A percentile compares a stretch with the other conserved stretches of the same genome.
Evolutionary conservation across 2,113 vertebrate genomes (phyloP).

Genomic region (Eudorcas thomsonii): DNA sequence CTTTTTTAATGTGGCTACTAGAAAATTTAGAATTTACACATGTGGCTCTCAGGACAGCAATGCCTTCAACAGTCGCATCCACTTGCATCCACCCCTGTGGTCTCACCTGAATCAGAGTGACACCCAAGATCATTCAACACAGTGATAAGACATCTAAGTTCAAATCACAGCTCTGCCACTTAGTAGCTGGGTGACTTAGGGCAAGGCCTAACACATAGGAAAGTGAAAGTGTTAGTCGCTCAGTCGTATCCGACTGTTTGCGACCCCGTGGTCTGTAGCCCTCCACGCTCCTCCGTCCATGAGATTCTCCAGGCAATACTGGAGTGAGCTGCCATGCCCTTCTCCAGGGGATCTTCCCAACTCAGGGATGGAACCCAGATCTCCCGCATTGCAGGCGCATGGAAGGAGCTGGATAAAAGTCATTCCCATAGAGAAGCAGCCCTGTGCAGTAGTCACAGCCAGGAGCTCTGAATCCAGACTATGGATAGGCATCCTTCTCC

Average conservation of each 20-base stretch:
- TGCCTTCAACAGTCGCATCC: neutral
- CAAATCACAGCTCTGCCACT: neutral
- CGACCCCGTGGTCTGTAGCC: neutral
- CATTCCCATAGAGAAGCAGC: neutral
- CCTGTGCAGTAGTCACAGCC: neutral
- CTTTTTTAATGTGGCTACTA: neutral
- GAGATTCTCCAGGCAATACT: neutral
- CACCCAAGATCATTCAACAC: neutral
- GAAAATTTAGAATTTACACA: neutral
- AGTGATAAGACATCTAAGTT: neutral
- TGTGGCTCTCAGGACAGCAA: neutral
- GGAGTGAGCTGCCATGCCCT: neutral
- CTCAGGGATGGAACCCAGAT: neutral
- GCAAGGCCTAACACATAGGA: neutral
- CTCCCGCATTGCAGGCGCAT: neutral
- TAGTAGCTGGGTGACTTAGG: neutral
- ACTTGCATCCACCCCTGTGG: neutral
- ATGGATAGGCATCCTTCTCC: neutral
- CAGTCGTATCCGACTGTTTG: neutral
- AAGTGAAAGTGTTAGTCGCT: neutral
- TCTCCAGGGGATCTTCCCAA: neutral
- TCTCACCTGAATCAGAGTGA: neutral
- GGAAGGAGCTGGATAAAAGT: neutral
- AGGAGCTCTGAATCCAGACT: neutral
- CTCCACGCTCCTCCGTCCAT: neutral